These are phyloP conservation scores for Zapus hudsonius DNA, from an alignment of 2,113 vertebrate species.

Conservation along the genomic window DNA sequence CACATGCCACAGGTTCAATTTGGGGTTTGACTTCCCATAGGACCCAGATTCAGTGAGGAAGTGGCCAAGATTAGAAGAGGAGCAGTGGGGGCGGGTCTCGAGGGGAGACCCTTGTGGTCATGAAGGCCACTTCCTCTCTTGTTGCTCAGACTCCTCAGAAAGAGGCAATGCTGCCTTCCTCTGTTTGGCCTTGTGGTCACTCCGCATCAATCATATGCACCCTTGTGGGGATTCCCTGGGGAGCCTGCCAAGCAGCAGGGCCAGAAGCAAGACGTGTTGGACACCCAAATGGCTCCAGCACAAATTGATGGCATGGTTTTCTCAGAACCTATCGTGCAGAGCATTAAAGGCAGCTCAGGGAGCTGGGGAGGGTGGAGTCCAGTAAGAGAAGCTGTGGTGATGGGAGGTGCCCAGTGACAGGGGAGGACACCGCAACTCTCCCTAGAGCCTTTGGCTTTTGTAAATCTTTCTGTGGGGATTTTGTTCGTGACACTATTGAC, in stretches of 20 bases:
- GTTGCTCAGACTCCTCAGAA: neutral
- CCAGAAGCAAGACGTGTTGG: neutral
- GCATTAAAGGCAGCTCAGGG: neutral
- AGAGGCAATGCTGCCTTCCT: neutral
- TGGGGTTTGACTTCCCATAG: slow-evolving; percentile 29
- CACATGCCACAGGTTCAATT: rapidly evolving
- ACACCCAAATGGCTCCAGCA: neutral
- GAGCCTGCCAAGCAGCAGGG: neutral
- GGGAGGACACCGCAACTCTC: neutral
- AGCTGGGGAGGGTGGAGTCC: neutral
- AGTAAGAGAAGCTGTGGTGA: neutral
- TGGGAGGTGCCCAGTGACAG: rapidly evolving
- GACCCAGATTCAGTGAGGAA: neutral
- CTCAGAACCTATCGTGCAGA: slow-evolving; percentile 18
- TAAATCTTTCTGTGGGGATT: neutral
- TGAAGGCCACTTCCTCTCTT: neutral
- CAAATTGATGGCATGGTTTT: neutral
- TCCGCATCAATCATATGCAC: neutral
- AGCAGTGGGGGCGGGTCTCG: neutral
- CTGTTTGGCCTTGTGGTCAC: neutral
- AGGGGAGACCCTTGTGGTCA: slow-evolving; percentile 30
- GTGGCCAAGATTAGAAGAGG: slow-evolving; percentile 30
- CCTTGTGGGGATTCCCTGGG: neutral
- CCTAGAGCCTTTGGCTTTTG: neutral
- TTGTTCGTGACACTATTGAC: rapidly evolving